A percentile compares a stretch with the other conserved stretches of the same genome.
Conservation (phyloP, 2,113 vertebrate genomes). For the Vireo altiloquus region DNA sequence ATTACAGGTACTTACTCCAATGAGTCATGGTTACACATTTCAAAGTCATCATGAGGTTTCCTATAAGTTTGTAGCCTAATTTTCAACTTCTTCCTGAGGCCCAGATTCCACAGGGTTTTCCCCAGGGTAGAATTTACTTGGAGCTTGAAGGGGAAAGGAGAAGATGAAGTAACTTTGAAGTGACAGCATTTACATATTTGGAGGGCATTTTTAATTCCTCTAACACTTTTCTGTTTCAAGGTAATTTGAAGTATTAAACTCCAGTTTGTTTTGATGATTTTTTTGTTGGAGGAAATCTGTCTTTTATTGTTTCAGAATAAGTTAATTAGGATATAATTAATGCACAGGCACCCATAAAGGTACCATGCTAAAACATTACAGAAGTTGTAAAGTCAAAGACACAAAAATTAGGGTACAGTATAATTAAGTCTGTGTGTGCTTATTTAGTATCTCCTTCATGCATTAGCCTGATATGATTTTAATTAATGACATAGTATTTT, state of each 20-base stretch:
- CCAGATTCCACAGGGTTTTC: background rate
- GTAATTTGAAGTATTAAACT: slow-evolving; percentile 10
- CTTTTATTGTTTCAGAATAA: background rate
- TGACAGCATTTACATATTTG: background rate
- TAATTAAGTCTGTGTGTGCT: background rate
- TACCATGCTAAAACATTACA: background rate
- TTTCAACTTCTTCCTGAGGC: background rate
- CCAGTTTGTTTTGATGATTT: background rate
- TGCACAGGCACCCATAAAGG: background rate
- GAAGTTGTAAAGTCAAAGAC: background rate
- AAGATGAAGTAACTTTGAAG: background rate
- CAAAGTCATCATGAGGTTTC: background rate
- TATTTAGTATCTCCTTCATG: background rate
- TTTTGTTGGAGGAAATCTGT: background rate
- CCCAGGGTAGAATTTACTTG: background rate
- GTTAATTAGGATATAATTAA: background rate
- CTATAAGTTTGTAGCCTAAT: background rate
- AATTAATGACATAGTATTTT: slow-evolving; percentile 4
- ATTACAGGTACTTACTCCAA: background rate
- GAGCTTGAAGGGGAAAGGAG: background rate
- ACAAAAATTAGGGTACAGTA: background rate
- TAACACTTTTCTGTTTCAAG: background rate
- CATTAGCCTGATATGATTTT: background rate
- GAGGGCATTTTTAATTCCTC: slow-evolving; percentile 2
- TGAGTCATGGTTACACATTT: background rate